phyloP scores from a whole-genome alignment of 1,140 invertebrate species.

The Drosophila ambigua region DNA sequence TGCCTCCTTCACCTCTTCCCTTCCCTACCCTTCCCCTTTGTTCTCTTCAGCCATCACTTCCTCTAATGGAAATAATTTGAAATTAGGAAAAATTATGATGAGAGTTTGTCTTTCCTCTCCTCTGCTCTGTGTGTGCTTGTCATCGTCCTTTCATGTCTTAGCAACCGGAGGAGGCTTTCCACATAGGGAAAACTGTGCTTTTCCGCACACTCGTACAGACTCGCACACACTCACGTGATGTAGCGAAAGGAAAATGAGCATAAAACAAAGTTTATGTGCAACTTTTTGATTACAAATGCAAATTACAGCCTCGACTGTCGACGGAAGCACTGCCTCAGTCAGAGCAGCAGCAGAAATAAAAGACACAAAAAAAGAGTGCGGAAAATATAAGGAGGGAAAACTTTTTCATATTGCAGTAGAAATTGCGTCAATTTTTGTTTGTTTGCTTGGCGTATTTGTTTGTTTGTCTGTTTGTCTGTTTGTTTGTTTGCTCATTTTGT shows the following conservation, averaged over 20 bases:
- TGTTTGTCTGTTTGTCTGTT: constrained; percentile 28
- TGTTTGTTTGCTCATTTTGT: constrained; percentile 25
- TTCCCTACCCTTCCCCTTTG: too few species aligned
- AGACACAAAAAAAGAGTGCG: not conserved
- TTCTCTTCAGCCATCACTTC: not conserved
- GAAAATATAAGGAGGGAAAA: constrained; percentile 30
- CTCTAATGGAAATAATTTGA: constrained; percentile 52
- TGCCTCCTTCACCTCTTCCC: too few species aligned
- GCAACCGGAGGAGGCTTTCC: constrained; percentile 1
- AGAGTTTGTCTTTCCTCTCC: constrained; percentile 32
- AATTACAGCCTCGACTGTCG: constrained; percentile 66
- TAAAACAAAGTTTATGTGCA: constrained; percentile 80
- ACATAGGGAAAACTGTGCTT: not conserved
- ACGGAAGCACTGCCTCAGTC: constrained; percentile 13
- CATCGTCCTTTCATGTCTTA: constrained; percentile 36
- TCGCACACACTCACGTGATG: constrained; percentile 13
- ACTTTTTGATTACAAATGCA: constrained; percentile 83
- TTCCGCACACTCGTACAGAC: constrained; percentile 6
- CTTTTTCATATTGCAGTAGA: constrained; percentile 74
- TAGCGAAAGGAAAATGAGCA: constrained; percentile 70
- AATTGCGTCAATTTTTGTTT: constrained; percentile 78
- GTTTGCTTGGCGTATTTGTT: constrained; percentile 50
- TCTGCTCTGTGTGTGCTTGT: constrained; percentile 1
- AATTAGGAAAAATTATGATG: constrained; percentile 53
- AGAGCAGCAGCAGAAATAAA: constrained; percentile 20